Evolutionary conservation across 2,888 invertebrate genomes (phyloP).

Genomic region (Tholera decimalis): DNA sequence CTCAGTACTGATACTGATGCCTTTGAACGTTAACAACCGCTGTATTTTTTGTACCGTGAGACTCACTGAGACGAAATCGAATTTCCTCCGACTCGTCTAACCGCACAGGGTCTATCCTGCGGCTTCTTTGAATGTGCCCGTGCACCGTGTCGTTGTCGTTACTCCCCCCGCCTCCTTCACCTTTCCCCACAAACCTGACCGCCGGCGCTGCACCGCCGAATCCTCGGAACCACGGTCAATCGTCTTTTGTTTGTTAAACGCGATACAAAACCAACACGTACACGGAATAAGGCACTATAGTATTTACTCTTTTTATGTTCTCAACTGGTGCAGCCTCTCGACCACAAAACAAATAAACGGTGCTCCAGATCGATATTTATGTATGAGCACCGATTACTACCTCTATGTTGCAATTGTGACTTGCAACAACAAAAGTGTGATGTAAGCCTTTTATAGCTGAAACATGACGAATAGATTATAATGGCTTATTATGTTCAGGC

Average conservation of each 20-base stretch:
- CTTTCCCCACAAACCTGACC: conserved; percentile 50
- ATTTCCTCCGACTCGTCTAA: conserved; percentile 78
- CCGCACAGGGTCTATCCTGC: conserved; percentile 81
- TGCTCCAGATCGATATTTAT: conserved; percentile 63
- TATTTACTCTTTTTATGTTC: conserved; percentile 69
- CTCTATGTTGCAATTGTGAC: conserved; percentile 61
- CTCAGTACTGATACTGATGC: conserved; percentile 18
- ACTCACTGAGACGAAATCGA: conserved; percentile 66
- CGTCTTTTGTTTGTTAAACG: conserved; percentile 88
- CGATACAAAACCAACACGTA: conserved; percentile 85
- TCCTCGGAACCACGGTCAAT: conserved; percentile 76
- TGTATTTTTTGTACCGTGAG: conserved; percentile 53
- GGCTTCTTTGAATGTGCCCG: conserved; percentile 86
- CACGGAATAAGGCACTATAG: conserved; percentile 74
- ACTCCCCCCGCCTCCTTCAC: conserved; percentile 56
- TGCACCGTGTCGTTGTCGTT: conserved; percentile 82
- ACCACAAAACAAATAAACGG: conserved; percentile 60
- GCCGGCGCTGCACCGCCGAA: conserved; percentile 62
- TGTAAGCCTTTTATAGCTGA: conserved; percentile 60
- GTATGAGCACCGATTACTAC: conserved; percentile 54
- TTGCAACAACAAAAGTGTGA: conserved; percentile 52
- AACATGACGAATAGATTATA: conserved; percentile 57
- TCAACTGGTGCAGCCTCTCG: conserved; percentile 54
- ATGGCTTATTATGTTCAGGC: conserved; percentile 50
- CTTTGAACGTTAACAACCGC: conserved; percentile 30